Base-by-base conservation (phyloP, 2,888 invertebrate genomes). In the Rotaria sp. region DNA sequence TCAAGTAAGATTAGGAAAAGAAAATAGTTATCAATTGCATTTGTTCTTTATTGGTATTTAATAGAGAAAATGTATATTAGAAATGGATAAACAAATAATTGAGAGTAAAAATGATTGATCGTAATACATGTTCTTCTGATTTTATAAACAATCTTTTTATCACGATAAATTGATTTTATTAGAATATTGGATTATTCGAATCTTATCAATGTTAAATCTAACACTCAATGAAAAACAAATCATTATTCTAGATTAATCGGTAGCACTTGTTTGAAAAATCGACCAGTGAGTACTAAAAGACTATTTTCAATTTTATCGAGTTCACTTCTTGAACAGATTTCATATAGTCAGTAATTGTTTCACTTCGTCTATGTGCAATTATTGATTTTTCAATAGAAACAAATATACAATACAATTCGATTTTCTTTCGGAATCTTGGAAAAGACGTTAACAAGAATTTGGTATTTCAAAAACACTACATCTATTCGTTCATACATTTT, bases 41-140 rank as follows among this genome's bases (percentile, higher is more conserved):
- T 24, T 10, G 7, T 41, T 10, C 4, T 74, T 21, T 8, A 1
- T 74, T 74, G 4, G 35, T 30, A 2, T n/a, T n/a, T n/a, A n/a
- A 3, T 74, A 7, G 2, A 74, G 74, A 74, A 26, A 21, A 74
- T 74, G 74, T 38, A 74, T 74, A 30, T 38, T 35, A 38, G 38
- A 30, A 21, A 30, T 30, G 35, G 88, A 89, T 85, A 89, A 88
- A n/a, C 8, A 59, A 88, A 86, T 91, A 90, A 87, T 89, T 92
- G n/a, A 92, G 89, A 94, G 95, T 90, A 89, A 95, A 95, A 92
- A 95, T 96, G 89, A 93, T 95, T 86, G 95, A 95, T 90, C 93
- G 94, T 0, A 90, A 92, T 5, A 93, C 93, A 89, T 94, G 94
- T 0, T 94, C 94, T 0, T 93, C 93, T 88, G 94, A 95, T 89